phyloP scores from a whole-genome alignment of 2,797 vertebrate genomes.

The Melanotaenia nigrans region DNA sequence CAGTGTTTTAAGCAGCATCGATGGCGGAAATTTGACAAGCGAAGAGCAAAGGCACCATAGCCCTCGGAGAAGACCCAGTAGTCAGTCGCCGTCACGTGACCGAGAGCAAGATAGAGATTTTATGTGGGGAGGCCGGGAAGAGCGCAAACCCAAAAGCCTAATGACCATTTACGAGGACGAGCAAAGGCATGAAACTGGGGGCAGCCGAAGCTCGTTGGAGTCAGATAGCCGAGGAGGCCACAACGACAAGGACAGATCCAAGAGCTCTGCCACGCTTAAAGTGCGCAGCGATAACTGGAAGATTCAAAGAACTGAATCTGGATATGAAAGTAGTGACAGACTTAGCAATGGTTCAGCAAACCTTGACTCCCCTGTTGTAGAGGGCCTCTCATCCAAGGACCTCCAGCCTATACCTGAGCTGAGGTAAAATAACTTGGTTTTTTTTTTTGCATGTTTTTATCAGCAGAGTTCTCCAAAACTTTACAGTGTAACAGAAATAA shows the following conservation, averaged over 20 bases:
- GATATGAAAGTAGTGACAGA: slow-evolving; percentile 94
- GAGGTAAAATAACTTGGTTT: slow-evolving; percentile 81
- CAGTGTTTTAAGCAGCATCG: slow-evolving; percentile 85
- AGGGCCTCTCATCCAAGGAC: slow-evolving; percentile 79
- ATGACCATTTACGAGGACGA: slow-evolving; percentile 98
- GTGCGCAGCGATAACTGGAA: slow-evolving; percentile 88
- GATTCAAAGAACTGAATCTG: slow-evolving; percentile 93
- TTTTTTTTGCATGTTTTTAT: not conserved
- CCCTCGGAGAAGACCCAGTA: slow-evolving; percentile 78
- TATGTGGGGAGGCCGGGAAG: slow-evolving; percentile 78
- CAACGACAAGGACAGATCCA: slow-evolving; percentile 81
- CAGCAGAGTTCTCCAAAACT: not conserved
- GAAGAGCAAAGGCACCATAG: slow-evolving; percentile 83
- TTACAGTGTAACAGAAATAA: slow-evolving; percentile 1
- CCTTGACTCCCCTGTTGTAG: slow-evolving; percentile 87
- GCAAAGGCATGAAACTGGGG: slow-evolving; percentile 84
- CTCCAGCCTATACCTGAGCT: slow-evolving; percentile 80
- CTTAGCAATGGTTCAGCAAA: slow-evolving; percentile 92
- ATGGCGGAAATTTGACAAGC: not conserved
- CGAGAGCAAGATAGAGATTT: slow-evolving; percentile 63
- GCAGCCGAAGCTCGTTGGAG: slow-evolving; percentile 89
- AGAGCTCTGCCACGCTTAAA: slow-evolving; percentile 77
- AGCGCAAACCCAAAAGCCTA: slow-evolving; percentile 87
- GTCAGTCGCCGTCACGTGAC: slow-evolving; percentile 65
- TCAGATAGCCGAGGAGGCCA: slow-evolving; percentile 82